These are phyloP conservation scores for Ophioderma brevispina DNA, from an alignment of 35 echinoderm and acorn worm genomes.

Conservation along the genomic window DNA sequence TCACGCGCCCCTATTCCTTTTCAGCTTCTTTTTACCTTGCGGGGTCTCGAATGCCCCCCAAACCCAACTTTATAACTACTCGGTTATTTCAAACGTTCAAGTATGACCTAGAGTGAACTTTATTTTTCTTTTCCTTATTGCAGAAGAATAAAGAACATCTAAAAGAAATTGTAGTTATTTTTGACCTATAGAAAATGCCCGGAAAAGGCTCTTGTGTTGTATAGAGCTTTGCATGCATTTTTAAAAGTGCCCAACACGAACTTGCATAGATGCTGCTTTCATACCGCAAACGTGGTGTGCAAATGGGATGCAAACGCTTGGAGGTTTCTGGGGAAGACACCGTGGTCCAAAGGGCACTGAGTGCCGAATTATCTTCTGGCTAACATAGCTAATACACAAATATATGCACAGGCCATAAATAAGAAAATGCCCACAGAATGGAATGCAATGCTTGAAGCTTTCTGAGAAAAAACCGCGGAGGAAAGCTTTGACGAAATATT, in stretches of 20 bases:
- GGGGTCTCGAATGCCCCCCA: not conserved
- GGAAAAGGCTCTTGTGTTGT: not conserved
- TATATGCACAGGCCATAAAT: constrained; percentile 10
- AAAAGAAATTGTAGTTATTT: constrained; percentile 8
- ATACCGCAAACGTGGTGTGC: not conserved
- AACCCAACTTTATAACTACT: constrained; percentile 9
- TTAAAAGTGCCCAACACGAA: constrained; percentile 1
- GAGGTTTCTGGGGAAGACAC: not conserved
- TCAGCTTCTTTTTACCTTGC: not conserved
- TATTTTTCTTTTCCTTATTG: constrained; percentile 1
- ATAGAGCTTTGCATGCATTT: not conserved
- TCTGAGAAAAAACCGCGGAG: not conserved
- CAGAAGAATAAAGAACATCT: constrained; percentile 14
- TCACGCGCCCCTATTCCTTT: constrained; percentile 1
- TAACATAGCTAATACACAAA: not conserved
- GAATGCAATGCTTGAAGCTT: not conserved
- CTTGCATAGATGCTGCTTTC: not conserved
- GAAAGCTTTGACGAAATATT: not conserved
- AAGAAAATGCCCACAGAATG: not conserved
- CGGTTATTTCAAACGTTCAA: not conserved
- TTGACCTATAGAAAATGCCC: constrained; percentile 13
- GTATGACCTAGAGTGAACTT: not conserved
- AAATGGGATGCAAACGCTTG: not conserved
- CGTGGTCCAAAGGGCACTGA: not conserved
- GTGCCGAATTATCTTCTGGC: constrained; percentile 9